These are phyloP conservation scores for Panzeria rudis DNA, from an alignment of 2,888 invertebrate genomes.

Conservation along the genomic window DNA sequence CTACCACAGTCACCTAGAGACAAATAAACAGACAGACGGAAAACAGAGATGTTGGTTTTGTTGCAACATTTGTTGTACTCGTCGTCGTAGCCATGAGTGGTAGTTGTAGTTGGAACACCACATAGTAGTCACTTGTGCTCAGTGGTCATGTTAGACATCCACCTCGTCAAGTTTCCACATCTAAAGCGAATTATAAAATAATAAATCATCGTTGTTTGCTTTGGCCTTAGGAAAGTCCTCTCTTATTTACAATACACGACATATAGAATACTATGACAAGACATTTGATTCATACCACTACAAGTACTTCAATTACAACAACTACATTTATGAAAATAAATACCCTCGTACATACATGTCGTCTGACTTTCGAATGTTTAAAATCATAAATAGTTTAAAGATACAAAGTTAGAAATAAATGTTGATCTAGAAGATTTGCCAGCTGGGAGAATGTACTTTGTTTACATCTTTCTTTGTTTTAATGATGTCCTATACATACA, in stretches of 20 bases:
- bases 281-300: slow-evolving; percentile 44
- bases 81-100: slow-evolving; percentile 42
- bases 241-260: slow-evolving; percentile 68
- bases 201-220: slow-evolving; percentile 74
- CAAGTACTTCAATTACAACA: slow-evolving; percentile 22
- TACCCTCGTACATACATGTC: background rate
- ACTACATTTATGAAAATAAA: slow-evolving; percentile 23
- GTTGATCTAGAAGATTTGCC: slow-evolving; percentile 16
- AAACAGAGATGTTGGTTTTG: slow-evolving; percentile 47
- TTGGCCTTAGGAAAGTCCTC: slow-evolving; percentile 71
- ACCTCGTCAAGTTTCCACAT: slow-evolving; percentile 73
- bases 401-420: slow-evolving; percentile 46
- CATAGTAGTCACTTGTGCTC: slow-evolving; percentile 61
- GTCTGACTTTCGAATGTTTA: slow-evolving; percentile 37
- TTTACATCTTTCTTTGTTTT: background rate
- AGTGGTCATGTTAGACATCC: slow-evolving; percentile 73
- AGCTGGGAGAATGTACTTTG: slow-evolving; percentile 24
- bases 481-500: background rate
- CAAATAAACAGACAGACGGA: slow-evolving; percentile 23
- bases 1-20: slow-evolving; percentile 31
- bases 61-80: slow-evolving; percentile 47
- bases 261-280: slow-evolving; percentile 60
- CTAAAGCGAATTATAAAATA: slow-evolving; percentile 74
- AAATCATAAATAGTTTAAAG: slow-evolving; percentile 29
- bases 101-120: slow-evolving; percentile 45